Base-by-base conservation (phyloP, 1,140 invertebrate species). In the Phortica variegata region DNA sequence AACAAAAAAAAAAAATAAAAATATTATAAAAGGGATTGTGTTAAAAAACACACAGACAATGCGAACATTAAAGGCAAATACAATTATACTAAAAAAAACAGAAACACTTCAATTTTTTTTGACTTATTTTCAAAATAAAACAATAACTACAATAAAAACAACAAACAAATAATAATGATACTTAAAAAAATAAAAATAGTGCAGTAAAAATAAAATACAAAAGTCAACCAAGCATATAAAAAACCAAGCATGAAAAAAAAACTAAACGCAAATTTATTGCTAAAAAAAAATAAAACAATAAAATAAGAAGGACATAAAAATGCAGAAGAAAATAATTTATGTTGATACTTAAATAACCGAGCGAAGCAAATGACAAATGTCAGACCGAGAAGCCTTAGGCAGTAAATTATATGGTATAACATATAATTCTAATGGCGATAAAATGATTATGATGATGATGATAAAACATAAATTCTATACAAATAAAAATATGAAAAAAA, bases 201-300 rank as follows among this genome's bases (percentile, higher is more conserved):
- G 46, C 56, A 41, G 36, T 16, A 42, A 39, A 36, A 39, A 20
- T 20, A 17, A 49, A 40, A 18, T 15, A 49, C 36, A 58, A 49
- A 58, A 54, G 53, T 53, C 49, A 40, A 49, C 39, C 19, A 23
- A 36, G 40, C 44, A 50, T 39, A 45, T 34, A 48, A 40, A 32
- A n/a, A n/a, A n/a, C n/a, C n/a, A n/a, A n/a, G n/a, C n/a, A n/a
- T n/a, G n/a, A n/a, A n/a, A n/a, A n/a, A n/a, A n/a, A n/a, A n/a
- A n/a, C n/a, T n/a, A n/a, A n/a, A n/a, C n/a, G n/a, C n/a, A 45
- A 17, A 44, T 29, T 16, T 36, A 15, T 41, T 38, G 16, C 15
- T 17, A 38, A 4, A 61, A 45, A 34, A 58, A 50, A 31, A 57
- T 56, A 83, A 83, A 83, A 80, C 78, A 77, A 82, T 79, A 83